Evolutionary conservation across 35 echinoderm and acorn worm genomes (phyloP).

Genomic region (Ophiothrix spiculata): DNA sequence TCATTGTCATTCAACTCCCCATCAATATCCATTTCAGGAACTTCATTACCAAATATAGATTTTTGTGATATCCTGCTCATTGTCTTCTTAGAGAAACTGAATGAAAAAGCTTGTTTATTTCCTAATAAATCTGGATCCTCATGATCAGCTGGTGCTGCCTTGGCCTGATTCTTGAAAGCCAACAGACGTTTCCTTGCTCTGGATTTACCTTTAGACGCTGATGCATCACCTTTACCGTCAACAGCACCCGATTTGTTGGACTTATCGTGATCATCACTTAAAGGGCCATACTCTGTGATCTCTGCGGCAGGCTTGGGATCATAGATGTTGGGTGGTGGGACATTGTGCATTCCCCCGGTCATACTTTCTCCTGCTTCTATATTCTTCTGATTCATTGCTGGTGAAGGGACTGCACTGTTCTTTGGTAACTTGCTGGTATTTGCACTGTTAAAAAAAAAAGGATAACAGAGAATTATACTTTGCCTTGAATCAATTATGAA

Average conservation of each 20-base stretch:
- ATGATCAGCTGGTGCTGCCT: not conserved
- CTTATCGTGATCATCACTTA: not conserved
- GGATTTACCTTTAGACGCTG: not conserved
- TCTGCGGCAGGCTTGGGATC: slow-evolving; percentile 12
- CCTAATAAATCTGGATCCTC: slow-evolving; percentile 19
- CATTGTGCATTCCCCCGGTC: slow-evolving; percentile 34
- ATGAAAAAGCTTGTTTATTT: slow-evolving; percentile 19
- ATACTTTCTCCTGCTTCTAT: not conserved
- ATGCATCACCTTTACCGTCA: slow-evolving; percentile 17
- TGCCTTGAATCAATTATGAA: too few species aligned
- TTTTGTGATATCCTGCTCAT: slow-evolving; percentile 6
- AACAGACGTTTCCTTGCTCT: slow-evolving; percentile 21
- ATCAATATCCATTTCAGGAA: slow-evolving; percentile 12
- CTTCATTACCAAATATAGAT: slow-evolving; percentile 9
- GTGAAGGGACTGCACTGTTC: not conserved
- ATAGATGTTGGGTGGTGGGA: slow-evolving; percentile 44
- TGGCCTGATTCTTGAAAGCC: not conserved
- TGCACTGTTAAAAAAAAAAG: slow-evolving; percentile 9
- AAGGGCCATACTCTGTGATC: not conserved
- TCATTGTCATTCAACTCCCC: not conserved
- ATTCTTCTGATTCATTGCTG: not conserved
- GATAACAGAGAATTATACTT: not conserved
- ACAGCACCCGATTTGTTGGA: not conserved
- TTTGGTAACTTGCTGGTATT: not conserved
- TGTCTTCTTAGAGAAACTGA: slow-evolving; percentile 47